Evolutionary conservation across 2,888 invertebrate genomes (phyloP).

Genomic region (Phragmatobia fuliginosa): DNA sequence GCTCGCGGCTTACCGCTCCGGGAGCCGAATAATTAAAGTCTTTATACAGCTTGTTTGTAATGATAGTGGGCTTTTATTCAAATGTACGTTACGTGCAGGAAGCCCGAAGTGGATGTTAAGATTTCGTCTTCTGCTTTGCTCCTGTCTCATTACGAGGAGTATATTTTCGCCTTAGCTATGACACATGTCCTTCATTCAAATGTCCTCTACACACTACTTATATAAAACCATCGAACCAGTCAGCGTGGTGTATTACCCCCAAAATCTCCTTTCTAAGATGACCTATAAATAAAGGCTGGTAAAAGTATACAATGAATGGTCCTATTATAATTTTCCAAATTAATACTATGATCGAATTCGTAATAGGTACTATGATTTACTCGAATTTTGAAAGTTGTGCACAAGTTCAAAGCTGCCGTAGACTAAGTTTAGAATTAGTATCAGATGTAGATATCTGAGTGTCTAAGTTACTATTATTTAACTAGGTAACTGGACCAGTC

Average conservation of each 20-base stretch:
- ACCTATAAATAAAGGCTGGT: too few species aligned
- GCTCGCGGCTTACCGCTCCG: conserved; percentile 55
- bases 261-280: too few species aligned
- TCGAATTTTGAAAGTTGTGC: too few species aligned
- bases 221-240: too few species aligned
- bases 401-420: conserved; percentile 23
- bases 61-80: conserved; percentile 51
- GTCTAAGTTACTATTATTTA: conserved; percentile 48
- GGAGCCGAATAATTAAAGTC: conserved; percentile 54
- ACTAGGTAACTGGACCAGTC: conserved; percentile 50
- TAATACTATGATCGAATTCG: too few species aligned
- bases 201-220: neutral
- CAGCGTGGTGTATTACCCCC: too few species aligned
- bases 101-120: neutral
- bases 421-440: conserved; percentile 28
- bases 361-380: too few species aligned
- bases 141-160: too few species aligned
- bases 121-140: neutral
- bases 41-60: conserved; percentile 49
- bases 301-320: too few species aligned
- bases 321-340: too few species aligned
- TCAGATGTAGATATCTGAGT: conserved; percentile 37
- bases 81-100: conserved; percentile 27
- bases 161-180: neutral
- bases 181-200: neutral